These are phyloP conservation scores for Sphecodes monilicornis DNA, from an alignment of 2,888 invertebrate species.

Conservation along the genomic window DNA sequence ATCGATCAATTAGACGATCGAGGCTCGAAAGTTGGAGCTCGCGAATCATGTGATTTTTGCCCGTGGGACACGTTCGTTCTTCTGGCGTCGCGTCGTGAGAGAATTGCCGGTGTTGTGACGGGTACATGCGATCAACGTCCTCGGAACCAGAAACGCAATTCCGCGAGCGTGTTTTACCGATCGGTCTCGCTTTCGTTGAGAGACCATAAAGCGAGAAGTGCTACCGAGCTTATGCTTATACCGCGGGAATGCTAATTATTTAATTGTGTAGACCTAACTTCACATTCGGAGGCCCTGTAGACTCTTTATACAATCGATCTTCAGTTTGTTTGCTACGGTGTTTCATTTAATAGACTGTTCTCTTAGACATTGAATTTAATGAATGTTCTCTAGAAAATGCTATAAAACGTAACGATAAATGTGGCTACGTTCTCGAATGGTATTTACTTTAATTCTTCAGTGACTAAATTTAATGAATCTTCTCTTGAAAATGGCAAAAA, in stretches of 20 bases:
- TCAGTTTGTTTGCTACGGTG: neutral
- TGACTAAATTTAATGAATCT: neutral
- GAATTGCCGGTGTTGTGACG: conserved; percentile 8
- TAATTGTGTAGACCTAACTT: neutral
- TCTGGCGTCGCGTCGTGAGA: conserved; percentile 16
- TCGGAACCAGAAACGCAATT: conserved; percentile 26
- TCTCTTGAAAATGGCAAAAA: neutral
- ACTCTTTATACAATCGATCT: neutral
- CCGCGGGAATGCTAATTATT: neutral
- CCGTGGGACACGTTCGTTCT: neutral
- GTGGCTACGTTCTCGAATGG: too few relatives aligned
- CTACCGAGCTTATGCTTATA: neutral
- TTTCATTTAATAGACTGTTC: neutral
- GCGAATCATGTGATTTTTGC: neutral
- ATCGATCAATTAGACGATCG: conserved; percentile 25
- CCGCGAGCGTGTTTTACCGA: conserved; percentile 24
- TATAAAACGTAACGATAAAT: neutral
- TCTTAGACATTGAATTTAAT: neutral
- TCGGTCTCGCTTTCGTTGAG: conserved; percentile 57
- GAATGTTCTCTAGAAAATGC: neutral
- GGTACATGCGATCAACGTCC: conserved; percentile 29
- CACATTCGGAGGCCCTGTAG: neutral
- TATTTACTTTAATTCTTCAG: neutral
- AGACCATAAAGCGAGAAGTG: conserved; percentile 6
- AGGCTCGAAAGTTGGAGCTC: neutral